Percentiles rank a stretch among this genome's conserved stretches.
Conservation (phyloP, 2,113 vertebrate genomes). For the Donacobius atricapilla region DNA sequence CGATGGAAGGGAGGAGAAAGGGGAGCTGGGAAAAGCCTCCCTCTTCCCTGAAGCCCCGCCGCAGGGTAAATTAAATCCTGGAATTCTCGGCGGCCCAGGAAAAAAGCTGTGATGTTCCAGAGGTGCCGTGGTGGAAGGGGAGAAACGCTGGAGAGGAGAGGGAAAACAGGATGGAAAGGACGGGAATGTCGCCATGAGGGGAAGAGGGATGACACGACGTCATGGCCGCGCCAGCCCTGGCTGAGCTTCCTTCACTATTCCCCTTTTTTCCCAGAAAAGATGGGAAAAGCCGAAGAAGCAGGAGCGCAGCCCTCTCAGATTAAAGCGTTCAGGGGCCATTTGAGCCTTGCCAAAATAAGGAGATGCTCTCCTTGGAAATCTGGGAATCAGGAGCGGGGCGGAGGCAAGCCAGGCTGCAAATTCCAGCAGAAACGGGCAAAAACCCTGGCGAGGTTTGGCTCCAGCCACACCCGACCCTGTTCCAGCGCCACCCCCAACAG, state of each 20-base stretch:
- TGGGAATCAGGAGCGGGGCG: neutral
- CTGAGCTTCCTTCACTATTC: neutral
- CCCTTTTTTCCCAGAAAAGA: neutral
- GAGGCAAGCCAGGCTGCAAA: neutral
- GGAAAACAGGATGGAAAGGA: neutral
- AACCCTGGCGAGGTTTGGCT: neutral
- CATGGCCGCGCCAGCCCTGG: neutral
- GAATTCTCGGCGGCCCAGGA: fast-evolving
- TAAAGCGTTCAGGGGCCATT: fast-evolving
- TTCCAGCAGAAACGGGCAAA: neutral
- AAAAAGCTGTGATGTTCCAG: neutral
- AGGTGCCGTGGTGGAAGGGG: fast-evolving
- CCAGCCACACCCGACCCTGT: neutral
- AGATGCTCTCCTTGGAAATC: neutral
- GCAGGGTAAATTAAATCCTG: neutral
- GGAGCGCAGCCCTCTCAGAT: fast-evolving
- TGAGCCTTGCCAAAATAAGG: neutral
- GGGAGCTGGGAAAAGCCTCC: neutral
- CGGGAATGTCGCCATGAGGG: neutral
- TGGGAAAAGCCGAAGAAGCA: neutral
- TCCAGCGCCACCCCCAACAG: neutral
- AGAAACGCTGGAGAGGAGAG: neutral
- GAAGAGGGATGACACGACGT: fast-evolving
- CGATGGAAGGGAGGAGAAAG: neutral
- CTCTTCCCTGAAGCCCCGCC: neutral